Percentiles rank a stretch among this genome's conserved stretches.
phyloP scores from a whole-genome alignment of 2,888 invertebrate genomes.

The Drosophila setosimentum region DNA sequence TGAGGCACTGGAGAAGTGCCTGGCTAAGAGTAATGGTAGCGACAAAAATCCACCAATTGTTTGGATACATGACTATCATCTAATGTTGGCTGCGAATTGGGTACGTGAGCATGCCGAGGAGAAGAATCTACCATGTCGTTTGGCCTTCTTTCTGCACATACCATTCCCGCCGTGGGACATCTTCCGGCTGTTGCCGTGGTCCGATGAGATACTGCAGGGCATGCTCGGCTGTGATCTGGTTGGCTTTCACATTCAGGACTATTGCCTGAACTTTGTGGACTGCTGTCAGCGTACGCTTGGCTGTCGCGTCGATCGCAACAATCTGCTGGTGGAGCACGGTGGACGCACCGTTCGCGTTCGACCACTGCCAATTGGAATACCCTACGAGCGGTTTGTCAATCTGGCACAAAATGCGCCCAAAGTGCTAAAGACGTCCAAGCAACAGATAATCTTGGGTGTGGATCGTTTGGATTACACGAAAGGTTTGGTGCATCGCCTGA shows the following conservation, averaged over 20 bases:
- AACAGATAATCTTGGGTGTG: conserved; percentile 94
- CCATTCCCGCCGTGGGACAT: conserved; percentile 98
- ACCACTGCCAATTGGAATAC: conserved; percentile 95
- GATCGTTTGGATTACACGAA: conserved; percentile 96
- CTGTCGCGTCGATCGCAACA: conserved; percentile 94
- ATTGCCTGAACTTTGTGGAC: conserved; percentile 95
- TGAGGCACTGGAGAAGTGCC: conserved; percentile 87
- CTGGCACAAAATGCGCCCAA: conserved; percentile 90
- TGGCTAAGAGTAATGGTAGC: conserved; percentile 84
- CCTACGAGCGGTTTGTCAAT: conserved; percentile 93
- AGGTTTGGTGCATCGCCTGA: conserved; percentile 93
- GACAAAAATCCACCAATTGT: conserved; percentile 87
- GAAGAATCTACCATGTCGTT: conserved; percentile 90
- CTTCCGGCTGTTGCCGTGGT: conserved; percentile 95
- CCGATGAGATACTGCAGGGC: conserved; percentile 96
- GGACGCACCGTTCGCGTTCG: conserved; percentile 93
- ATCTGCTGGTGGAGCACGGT: conserved; percentile 94
- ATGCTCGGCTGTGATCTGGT: conserved; percentile 97
- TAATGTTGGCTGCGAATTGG: conserved; percentile 96
- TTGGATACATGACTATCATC: conserved; percentile 98
- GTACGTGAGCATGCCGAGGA: conserved; percentile 94
- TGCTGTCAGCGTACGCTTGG: conserved; percentile 95
- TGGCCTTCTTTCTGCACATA: conserved; percentile 97
- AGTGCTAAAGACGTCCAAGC: conserved; percentile 88
- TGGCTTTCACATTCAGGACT: conserved; percentile 96